Conservation (phyloP, 2,888 invertebrate genomes). For the Mythimna albipuncta region DNA sequence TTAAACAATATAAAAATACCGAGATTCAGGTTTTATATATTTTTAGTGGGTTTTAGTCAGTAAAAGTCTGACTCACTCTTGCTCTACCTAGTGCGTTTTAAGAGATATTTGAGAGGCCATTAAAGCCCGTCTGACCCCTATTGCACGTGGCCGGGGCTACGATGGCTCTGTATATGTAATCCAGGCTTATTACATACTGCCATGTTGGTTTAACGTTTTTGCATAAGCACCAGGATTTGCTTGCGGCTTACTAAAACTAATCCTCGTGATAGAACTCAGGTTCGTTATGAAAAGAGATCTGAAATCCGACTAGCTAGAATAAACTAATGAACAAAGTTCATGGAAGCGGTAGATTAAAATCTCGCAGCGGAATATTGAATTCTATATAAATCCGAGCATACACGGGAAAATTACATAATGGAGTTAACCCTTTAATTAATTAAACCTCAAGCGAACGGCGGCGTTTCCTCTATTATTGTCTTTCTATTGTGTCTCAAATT, state of each 20-base stretch:
- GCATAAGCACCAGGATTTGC: constrained; percentile 33
- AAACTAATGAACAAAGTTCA: constrained; percentile 21
- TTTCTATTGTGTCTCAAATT: no score
- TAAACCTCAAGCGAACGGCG: no score
- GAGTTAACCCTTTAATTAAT: neutral
- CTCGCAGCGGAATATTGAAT: constrained; percentile 4
- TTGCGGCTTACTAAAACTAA: constrained; percentile 32
- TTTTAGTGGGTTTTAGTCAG: no score
- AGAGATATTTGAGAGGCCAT: no score
- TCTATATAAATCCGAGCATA: neutral
- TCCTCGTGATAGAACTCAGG: constrained; percentile 11
- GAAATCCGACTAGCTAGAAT: constrained; percentile 12
- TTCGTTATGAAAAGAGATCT: constrained; percentile 14
- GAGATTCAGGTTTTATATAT: no score
- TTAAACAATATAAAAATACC: no score
- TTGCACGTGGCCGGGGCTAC: neutral
- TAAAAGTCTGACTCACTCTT: no score
- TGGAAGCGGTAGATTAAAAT: constrained; percentile 10
- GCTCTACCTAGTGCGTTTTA: no score
- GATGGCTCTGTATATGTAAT: constrained; percentile 25
- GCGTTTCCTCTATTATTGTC: no score
- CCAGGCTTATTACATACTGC: constrained; percentile 38
- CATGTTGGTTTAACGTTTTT: constrained; percentile 28
- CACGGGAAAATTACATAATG: neutral
- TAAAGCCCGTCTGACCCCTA: neutral